These are phyloP conservation scores for Drosophila helvetica DNA, from an alignment of 2,888 invertebrate genomes.

Conservation along the genomic window DNA sequence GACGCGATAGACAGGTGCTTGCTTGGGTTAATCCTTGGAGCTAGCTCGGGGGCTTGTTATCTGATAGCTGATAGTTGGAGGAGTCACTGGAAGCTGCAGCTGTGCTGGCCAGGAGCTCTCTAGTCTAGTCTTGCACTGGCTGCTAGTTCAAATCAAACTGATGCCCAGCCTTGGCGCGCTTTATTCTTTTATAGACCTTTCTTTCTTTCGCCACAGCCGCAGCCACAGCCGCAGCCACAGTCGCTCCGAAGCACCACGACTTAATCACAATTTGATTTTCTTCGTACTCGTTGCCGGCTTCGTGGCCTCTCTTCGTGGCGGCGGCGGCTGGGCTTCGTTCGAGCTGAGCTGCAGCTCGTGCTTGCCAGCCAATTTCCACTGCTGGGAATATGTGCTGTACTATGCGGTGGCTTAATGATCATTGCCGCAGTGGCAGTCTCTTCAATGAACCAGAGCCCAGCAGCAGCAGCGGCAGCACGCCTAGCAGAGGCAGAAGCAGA, in stretches of 20 bases:
- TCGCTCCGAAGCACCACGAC: constrained; percentile 34
- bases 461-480: constrained; percentile 3
- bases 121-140: constrained; percentile 39
- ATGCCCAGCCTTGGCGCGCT: constrained; percentile 81
- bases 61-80: constrained; percentile 35
- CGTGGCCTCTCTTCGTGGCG: constrained; percentile 30
- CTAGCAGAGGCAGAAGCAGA: too few species aligned
- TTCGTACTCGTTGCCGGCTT: constrained; percentile 52
- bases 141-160: constrained; percentile 86
- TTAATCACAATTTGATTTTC: constrained; percentile 72
- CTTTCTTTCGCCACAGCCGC: constrained; percentile 39
- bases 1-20: constrained; percentile 42
- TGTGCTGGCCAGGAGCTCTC: constrained; percentile 42
- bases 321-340: not conserved
- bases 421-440: constrained; percentile 10
- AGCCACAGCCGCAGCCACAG: not conserved
- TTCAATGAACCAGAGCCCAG: constrained; percentile 47
- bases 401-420: too few species aligned
- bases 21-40: constrained; percentile 22
- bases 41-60: constrained; percentile 12
- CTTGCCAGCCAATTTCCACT: constrained; percentile 48
- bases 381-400: not conserved
- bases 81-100: constrained; percentile 6
- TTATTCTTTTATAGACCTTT: constrained; percentile 84
- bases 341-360: constrained; percentile 31